These are phyloP conservation scores for Coptodon rendalli DNA, from an alignment of 2,113 vertebrate species.

Conservation along the genomic window DNA sequence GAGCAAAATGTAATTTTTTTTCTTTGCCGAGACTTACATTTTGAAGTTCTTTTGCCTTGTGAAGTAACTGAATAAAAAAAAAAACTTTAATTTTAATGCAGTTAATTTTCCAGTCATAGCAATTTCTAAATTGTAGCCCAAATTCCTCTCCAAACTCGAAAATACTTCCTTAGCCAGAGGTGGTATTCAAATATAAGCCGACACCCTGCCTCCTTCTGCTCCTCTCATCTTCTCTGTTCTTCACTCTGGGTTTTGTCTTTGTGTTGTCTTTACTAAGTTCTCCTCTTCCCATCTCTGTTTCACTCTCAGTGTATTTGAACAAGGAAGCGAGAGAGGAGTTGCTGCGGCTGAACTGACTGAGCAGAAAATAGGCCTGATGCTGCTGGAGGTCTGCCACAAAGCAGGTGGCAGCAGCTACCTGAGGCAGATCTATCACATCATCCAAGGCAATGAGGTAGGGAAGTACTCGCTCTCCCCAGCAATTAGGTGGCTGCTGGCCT, in stretches of 20 bases:
- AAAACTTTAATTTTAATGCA: background rate
- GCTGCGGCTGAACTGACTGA: constrained; percentile 85
- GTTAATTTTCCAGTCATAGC: background rate
- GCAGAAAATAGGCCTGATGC: constrained; percentile 96
- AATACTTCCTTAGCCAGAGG: background rate
- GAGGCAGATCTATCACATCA: constrained; percentile 99
- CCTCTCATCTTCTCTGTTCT: background rate
- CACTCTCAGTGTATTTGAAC: constrained; percentile 73
- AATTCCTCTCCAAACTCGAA: constrained; percentile 8
- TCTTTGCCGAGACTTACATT: background rate
- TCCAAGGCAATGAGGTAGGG: constrained; percentile 99
- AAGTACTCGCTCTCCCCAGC: constrained; percentile 89
- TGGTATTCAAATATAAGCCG: background rate
- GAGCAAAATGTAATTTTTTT: background rate
- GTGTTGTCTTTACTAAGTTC: background rate
- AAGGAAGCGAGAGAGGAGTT: constrained; percentile 63
- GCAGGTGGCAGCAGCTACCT: constrained; percentile 96
- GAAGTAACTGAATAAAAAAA: background rate
- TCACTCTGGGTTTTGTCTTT: background rate
- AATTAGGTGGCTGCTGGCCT: constrained; percentile 96
- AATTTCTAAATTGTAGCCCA: background rate
- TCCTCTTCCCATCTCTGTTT: constrained; percentile 26
- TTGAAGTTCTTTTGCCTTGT: background rate
- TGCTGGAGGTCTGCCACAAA: constrained; percentile 98
- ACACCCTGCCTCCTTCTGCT: background rate